These are phyloP conservation scores for Ecliptopera silaceata DNA, from an alignment of 2,888 invertebrate species.

Conservation along the genomic window DNA sequence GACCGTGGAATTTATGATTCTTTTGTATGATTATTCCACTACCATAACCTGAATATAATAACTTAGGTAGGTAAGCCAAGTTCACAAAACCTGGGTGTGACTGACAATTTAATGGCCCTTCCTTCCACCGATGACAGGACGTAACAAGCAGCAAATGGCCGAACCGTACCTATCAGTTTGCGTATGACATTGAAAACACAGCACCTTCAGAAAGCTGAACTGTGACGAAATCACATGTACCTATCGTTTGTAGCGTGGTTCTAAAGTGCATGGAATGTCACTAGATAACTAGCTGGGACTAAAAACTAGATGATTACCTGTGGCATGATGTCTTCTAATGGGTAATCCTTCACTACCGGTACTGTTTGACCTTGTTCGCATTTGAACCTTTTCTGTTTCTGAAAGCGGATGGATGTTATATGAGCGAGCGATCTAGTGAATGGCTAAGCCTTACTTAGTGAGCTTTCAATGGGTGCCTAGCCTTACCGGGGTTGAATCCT, in stretches of 20 bases:
- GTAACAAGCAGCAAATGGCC: constrained; percentile 31
- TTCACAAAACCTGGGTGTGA: background rate
- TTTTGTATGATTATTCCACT: background rate
- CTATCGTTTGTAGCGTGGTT: constrained; percentile 33
- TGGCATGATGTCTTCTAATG: constrained; percentile 83
- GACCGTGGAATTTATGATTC: background rate
- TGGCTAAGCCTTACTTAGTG: constrained; percentile 21
- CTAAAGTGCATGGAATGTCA: constrained; percentile 30
- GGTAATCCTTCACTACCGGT: constrained; percentile 83
- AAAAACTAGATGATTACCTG: constrained; percentile 59
- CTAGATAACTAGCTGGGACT: constrained; percentile 21
- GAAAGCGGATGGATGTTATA: constrained; percentile 45
- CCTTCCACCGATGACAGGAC: constrained; percentile 34
- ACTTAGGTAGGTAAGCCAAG: background rate
- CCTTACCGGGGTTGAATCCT: constrained; percentile 80
- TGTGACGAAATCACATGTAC: constrained; percentile 23
- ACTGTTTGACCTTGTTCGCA: constrained; percentile 81
- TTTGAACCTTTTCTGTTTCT: constrained; percentile 82
- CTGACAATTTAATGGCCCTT: background rate
- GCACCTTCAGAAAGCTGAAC: constrained; percentile 35
- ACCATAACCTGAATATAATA: constrained; percentile 1
- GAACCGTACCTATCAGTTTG: constrained; percentile 32
- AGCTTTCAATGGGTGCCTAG: background rate
- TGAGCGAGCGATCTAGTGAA: constrained; percentile 37
- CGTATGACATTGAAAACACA: constrained; percentile 43